Evolutionary conservation across 2,113 vertebrate species (phyloP), one percentile per base, ranked within the genome.

Genomic region (Pogonocichla stellata): DNA sequence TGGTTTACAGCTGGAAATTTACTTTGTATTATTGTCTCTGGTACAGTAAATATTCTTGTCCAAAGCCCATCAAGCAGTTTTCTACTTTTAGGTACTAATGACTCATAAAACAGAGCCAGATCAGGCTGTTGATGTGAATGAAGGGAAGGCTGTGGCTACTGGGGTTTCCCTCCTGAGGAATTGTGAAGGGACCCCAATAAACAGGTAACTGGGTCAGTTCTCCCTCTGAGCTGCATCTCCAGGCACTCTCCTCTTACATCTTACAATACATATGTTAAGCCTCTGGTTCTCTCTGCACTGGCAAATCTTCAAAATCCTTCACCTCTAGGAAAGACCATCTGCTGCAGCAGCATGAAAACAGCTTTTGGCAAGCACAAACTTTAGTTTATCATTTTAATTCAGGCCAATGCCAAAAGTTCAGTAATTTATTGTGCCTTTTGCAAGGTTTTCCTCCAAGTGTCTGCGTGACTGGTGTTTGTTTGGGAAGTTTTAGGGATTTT

Each of bases 1-100:
- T 93, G 96, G 91, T 96, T 95, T 96, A 82, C 75, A 93, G 96
- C 85, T 53, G 91, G 93, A 92, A 82, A 95, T 95, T 95, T 94
- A 91, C 83, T 62, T 90, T 48, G 56, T 26, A 28, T 92, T 89
- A 34, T 97, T 88, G 51, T 84, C 90, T 95, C 79, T 86, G 90
- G 90, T 93, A 73, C 75, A 88, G 90, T 71, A 95, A 96, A 97
- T 93, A 62, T 78, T 93, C 86, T 36, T 85, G 92, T 67, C 62
- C 81, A 91, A 85, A 91, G 85, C 91, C 67, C 80, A 69, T 80
- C 69, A 34, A 38, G 86, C 61, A 40, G 69, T 84, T 96, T 96
- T 88, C 81, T 97, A 65, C 83, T 96, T 65, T 87, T 94, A 94
- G 96, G 92, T 93, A 53, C 93, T 85, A 97, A 95, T 95, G 93